These are phyloP conservation scores for Euleptes europaea DNA, from an alignment of 2,113 vertebrate genomes.

Conservation along the genomic window DNA sequence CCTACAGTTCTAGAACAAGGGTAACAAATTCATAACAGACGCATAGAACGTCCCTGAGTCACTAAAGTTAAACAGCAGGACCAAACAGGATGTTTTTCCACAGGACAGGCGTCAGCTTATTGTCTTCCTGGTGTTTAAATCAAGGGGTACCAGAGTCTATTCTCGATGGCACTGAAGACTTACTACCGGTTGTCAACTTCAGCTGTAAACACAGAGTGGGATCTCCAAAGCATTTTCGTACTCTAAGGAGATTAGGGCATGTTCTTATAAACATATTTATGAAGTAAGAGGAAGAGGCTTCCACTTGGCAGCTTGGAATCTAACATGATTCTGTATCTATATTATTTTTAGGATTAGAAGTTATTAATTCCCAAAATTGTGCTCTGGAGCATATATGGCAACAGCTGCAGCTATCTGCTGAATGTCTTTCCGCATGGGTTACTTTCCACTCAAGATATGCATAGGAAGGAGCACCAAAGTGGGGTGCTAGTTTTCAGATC, in stretches of 20 bases:
- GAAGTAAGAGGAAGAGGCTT: conserved; percentile 54
- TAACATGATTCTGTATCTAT: conserved; percentile 49
- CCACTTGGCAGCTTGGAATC: conserved; percentile 49
- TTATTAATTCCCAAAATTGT: conserved; percentile 73
- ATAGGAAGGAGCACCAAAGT: conserved; percentile 44
- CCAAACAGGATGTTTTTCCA: conserved; percentile 52
- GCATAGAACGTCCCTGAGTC: conserved; percentile 54
- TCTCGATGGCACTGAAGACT: conserved; percentile 41
- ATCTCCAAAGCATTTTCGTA: conserved; percentile 34
- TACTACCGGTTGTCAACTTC: conserved; percentile 43
- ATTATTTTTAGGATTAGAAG: conserved; percentile 72
- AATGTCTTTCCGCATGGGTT: conserved; percentile 71
- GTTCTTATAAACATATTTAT: conserved; percentile 63
- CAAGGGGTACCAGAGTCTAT: conserved; percentile 34
- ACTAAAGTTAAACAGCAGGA: conserved; percentile 48
- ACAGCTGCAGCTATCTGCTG: conserved; percentile 69
- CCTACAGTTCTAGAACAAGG: conserved; percentile 54
- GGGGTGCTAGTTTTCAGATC: conserved; percentile 21
- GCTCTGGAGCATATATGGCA: conserved; percentile 71
- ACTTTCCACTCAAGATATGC: conserved; percentile 55
- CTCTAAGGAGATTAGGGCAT: conserved; percentile 33
- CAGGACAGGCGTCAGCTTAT: conserved; percentile 40
- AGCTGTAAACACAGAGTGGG: conserved; percentile 35
- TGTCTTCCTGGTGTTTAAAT: conserved; percentile 59
- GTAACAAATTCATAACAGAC: conserved; percentile 50